phyloP scores from a whole-genome alignment of 2,797 vertebrate genomes.

The Hippoglossus hippoglossus region DNA sequence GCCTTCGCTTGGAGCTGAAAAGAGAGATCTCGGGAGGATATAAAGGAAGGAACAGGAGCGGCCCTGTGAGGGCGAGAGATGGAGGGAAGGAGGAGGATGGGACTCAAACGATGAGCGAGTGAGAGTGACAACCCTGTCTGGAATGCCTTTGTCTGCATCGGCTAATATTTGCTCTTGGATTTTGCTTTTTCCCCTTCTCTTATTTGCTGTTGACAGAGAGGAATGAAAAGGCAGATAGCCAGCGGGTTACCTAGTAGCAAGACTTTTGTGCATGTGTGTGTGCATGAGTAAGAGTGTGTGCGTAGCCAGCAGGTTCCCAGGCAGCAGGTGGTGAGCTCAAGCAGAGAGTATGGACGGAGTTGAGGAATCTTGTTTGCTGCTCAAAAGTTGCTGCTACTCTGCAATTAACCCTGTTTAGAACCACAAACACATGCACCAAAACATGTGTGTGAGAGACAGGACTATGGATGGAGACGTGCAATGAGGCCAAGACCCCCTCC shows the following conservation, averaged over 20 bases:
- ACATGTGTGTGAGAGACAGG: slow-evolving; percentile 16
- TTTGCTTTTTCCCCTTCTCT: slow-evolving; percentile 75
- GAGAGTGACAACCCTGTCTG: slow-evolving; percentile 80
- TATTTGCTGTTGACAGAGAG: slow-evolving; percentile 79
- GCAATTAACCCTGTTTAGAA: slow-evolving; percentile 30
- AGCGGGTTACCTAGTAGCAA: slow-evolving; percentile 81
- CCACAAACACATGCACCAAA: slow-evolving; percentile 34
- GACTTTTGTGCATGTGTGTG: slow-evolving; percentile 37
- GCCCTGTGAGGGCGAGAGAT: slow-evolving; percentile 19
- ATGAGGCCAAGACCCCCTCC: slow-evolving; percentile 54
- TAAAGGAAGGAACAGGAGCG: slow-evolving; percentile 48
- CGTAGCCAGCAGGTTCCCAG: slow-evolving; percentile 61
- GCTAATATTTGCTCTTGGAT: slow-evolving; percentile 86
- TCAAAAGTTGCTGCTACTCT: slow-evolving; percentile 36
- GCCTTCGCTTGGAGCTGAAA: slow-evolving; percentile 34
- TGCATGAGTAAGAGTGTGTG: slow-evolving; percentile 16
- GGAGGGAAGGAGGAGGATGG: slow-evolving; percentile 52
- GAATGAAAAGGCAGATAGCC: slow-evolving; percentile 80
- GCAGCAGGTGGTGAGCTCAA: slow-evolving; percentile 66
- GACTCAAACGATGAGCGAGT: slow-evolving; percentile 71
- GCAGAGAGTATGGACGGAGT: slow-evolving; percentile 16
- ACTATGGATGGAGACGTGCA: slow-evolving; percentile 50
- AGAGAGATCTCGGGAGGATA: slow-evolving; percentile 55
- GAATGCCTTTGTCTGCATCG: slow-evolving; percentile 83
- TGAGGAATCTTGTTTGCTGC: slow-evolving; percentile 46